phyloP scores from a whole-genome alignment of 64 coral and sea anemone species.

The Platygyra sinensis region DNA sequence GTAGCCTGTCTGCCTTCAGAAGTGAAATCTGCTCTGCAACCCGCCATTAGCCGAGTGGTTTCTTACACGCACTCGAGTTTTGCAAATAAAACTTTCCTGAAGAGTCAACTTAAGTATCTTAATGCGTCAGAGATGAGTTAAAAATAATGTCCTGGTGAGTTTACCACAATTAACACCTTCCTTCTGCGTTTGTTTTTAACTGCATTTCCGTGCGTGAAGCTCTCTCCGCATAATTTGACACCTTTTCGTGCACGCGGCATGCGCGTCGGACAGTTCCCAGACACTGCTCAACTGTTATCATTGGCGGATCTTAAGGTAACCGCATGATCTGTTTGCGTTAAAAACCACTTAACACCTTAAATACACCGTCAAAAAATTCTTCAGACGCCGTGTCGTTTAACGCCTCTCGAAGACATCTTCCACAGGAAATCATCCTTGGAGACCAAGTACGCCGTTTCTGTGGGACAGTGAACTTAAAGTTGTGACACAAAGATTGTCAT shows the following conservation, averaged over 20 bases:
- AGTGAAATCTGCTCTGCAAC: background rate
- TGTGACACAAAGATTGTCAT: background rate
- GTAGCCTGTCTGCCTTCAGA: background rate
- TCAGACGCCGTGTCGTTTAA: background rate
- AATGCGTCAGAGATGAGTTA: background rate
- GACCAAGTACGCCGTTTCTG: background rate
- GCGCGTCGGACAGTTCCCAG: background rate
- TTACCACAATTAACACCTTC: conserved; percentile 1
- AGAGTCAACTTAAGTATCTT: background rate
- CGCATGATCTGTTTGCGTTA: background rate
- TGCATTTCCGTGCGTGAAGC: background rate
- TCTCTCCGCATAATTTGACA: background rate
- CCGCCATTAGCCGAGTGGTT: background rate
- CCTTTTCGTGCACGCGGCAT: background rate
- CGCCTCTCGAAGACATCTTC: conserved; percentile 8
- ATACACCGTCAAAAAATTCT: conserved; percentile 22
- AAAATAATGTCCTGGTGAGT: background rate
- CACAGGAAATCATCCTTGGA: background rate
- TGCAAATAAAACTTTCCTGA: background rate
- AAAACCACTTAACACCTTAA: conserved; percentile 22
- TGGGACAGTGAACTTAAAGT: background rate
- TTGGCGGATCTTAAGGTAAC: conserved; percentile 12
- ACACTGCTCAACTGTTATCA: background rate
- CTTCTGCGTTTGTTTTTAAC: background rate
- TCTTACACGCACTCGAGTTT: background rate